Base-by-base conservation (phyloP, 2,113 vertebrate genomes). In the Elachura formosa region DNA sequence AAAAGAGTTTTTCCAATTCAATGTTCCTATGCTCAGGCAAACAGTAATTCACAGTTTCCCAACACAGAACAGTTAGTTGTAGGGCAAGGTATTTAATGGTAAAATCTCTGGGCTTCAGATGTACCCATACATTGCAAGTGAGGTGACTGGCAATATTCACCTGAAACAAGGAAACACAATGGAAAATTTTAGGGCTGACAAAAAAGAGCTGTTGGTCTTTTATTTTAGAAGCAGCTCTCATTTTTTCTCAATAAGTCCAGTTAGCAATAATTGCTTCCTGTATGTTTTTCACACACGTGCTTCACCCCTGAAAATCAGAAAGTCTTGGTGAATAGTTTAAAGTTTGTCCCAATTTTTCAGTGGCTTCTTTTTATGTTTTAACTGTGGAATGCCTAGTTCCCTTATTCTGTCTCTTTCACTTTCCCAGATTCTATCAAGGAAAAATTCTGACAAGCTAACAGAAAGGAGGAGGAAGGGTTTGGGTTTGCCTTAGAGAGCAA, bases 11-110 rank as follows among this genome's bases (percentile, higher is more conserved):
- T 91, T 90, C 78, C 34, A 28, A 26, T 73, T 33, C 45, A 61
- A 14, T 55, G 38, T 75, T 84, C 66, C 91, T 52, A 28, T 61
- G 83, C 45, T 91, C 62, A 56, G 61, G 68, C 59, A 90, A 96
- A 91, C 78, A 90, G 6, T 38, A 79, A 88, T 86, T 96, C 89
- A 94, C 28, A 67, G n/a, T 63, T 96, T 89, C 82, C 91, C 72
- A 63, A 2, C 36, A 55, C 63, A 63, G 12, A 78, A 88, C 43
- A 78, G 68, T 41, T 58, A 78, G 68, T 41, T 58, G 21, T 18
- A 80, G 52, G 61, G 34, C 48, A 81, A 59, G 40, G 48, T 55
- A 78, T 46, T 48, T 69, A 77, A 43, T 0, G 0, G 75, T 59
- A 43, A 88, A 66, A 68, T 41, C 46, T 64, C 79, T 88, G 73